Evolutionary conservation across 2,113 vertebrate genomes (phyloP), one percentile per base, ranked within the genome.

Genomic region (Neodon shergylaensis): DNA sequence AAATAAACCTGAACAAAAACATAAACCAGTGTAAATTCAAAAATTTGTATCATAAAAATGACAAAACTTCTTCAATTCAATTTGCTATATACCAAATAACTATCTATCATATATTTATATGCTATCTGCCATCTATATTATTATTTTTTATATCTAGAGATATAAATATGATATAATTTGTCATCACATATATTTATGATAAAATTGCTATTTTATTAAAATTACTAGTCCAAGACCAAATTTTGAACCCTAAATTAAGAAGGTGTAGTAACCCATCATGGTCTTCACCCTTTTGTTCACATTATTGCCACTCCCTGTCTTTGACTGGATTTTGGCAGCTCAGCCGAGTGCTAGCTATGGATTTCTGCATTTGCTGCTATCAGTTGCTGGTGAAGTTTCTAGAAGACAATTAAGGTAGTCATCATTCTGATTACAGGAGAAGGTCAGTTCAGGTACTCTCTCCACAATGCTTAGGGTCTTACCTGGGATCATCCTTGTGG

Each of bases 151-250:
- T 88, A 12, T 72, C 12, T 54, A 7, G 11, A 31, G 9, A 85
- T n/a, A n/a, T 84, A 84, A 24, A 52, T 36, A 65, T 19, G 22
- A 86, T 68, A 79, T 8, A 47, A 74, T 77, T 92, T 82, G 24
- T 14, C 26, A 21, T 54, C 14, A 36, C 87, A 88, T 85, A 77
- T 94, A 73, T 92, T 78, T 91, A 61, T n/a, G 89, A 83, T 36
- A 52, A 54, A 42, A 65, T 68, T 97, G 61, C 31, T 89, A 3
- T 39, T 61, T 65, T 81, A 95, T 54, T 58, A 58, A 58, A 58
- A 87, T 86, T 88, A 88, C 54, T 92, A 90, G 58, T 47, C n/a
- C 72, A 92, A 84, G 19, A 44, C 9, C 92, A 93, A 72, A 66
- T 8, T 88, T 89, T 96, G 13, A 65, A 73, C 44, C 86, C 33